A percentile compares a stretch with the other conserved stretches of the same genome.
phyloP scores from a whole-genome alignment of 2,113 vertebrate species.

The Melanerpes aurifrons region DNA sequence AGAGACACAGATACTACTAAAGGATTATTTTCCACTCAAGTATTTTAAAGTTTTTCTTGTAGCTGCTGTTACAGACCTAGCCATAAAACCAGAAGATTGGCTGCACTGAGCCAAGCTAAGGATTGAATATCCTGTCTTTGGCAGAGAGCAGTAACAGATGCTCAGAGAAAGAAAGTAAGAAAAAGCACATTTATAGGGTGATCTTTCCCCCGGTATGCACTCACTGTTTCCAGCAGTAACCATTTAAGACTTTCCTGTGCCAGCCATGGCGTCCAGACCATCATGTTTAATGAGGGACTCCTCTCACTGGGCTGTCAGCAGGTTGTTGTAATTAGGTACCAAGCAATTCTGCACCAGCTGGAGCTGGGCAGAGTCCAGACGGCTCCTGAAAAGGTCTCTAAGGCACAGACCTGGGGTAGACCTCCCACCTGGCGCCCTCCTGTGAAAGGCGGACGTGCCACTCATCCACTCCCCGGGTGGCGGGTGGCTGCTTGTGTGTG shows the following conservation, averaged over 20 bases:
- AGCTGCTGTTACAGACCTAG: background rate
- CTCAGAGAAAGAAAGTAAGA: constrained; percentile 10
- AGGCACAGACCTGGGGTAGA: background rate
- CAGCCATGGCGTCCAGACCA: constrained; percentile 21
- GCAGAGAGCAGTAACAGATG: constrained; percentile 46
- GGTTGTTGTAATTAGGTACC: constrained; percentile 24
- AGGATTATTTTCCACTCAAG: background rate
- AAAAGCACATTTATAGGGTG: constrained; percentile 7
- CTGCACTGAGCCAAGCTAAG: constrained; percentile 23
- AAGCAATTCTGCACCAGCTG: background rate
- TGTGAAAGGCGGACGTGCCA: background rate
- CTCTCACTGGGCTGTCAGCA: constrained; percentile 20
- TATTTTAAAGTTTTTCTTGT: constrained; percentile 17
- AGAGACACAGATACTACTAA: background rate
- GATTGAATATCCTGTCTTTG: constrained; percentile 54
- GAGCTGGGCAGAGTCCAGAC: constrained; percentile 24
- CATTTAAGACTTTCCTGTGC: background rate
- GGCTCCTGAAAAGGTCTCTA: background rate
- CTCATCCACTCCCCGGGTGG: rapidly evolving
- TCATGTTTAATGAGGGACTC: constrained; percentile 31
- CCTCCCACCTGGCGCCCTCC: background rate
- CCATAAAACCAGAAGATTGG: constrained; percentile 17
- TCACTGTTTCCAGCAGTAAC: background rate
- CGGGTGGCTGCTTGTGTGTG: rapidly evolving
- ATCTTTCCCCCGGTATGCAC: constrained; percentile 40